Evolutionary conservation across 2,888 invertebrate genomes (phyloP).

Genomic region (Epinotia bilunana): DNA sequence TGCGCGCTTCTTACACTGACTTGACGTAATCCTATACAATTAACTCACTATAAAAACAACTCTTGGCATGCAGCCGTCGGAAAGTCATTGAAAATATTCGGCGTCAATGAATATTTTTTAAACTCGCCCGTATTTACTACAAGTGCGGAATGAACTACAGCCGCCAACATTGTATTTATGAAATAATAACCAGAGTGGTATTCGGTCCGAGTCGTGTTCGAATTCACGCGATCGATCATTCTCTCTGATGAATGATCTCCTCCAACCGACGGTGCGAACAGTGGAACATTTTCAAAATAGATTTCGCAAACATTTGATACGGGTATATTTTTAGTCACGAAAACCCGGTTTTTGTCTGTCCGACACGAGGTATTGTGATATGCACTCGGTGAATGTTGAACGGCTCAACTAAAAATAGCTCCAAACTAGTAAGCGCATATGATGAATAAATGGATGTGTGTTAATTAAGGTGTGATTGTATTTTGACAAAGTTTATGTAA

Average conservation of each 20-base stretch:
- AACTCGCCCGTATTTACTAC: constrained; percentile 49
- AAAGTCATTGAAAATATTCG: constrained; percentile 49
- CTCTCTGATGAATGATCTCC: constrained; percentile 51
- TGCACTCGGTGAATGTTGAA: constrained; percentile 72
- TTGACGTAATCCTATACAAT: constrained; percentile 52
- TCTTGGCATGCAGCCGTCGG: constrained; percentile 56
- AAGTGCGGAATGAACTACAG: constrained; percentile 10
- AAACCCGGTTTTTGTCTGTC: constrained; percentile 80
- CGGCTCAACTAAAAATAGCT: constrained; percentile 72
- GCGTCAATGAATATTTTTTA: constrained; percentile 33
- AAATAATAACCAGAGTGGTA: constrained; percentile 15
- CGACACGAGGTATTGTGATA: constrained; percentile 76
- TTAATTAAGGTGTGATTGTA: constrained; percentile 43
- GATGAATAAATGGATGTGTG: constrained; percentile 45
- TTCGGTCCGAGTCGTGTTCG: not conserved
- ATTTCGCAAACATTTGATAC: constrained; percentile 83
- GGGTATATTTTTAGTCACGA: constrained; percentile 80
- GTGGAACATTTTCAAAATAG: constrained; percentile 77
- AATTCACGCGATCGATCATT: constrained; percentile 46
- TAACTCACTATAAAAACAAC: constrained; percentile 47
- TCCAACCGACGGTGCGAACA: constrained; percentile 56
- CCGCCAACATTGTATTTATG: constrained; percentile 21
- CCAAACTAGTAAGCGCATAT: constrained; percentile 60
- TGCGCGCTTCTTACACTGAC: constrained; percentile 47
- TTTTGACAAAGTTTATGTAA: constrained; percentile 45